Conservation (phyloP, 2,888 invertebrate species). For the Machimus atricapillus region DNA sequence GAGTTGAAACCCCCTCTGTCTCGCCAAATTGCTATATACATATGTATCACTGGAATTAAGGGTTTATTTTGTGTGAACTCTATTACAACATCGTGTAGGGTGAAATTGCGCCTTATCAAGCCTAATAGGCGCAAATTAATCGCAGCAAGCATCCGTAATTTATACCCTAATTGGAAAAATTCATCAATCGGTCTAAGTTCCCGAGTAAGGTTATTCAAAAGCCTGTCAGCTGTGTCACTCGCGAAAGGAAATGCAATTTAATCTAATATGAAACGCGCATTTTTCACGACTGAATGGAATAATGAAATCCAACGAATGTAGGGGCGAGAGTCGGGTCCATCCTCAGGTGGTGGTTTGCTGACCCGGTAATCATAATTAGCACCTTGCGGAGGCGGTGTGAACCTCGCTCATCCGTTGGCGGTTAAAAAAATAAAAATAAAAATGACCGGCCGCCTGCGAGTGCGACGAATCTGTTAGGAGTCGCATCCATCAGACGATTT, state of each 20-base stretch:
- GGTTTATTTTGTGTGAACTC: neutral
- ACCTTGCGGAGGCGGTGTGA: neutral
- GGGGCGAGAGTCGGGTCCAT: neutral
- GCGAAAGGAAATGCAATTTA: neutral
- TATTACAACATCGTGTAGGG: neutral
- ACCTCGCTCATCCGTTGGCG: neutral
- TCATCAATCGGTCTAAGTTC: neutral
- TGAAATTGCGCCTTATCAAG: neutral
- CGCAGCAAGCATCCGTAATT: neutral
- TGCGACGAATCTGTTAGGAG: neutral
- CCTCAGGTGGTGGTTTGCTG: neutral
- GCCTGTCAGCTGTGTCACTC: neutral
- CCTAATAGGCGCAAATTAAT: neutral
- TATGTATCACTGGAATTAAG: neutral
- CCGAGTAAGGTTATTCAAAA: neutral
- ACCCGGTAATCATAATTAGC: neutral
- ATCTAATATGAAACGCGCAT: neutral
- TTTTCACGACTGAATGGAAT: neutral
- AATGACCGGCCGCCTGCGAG: neutral
- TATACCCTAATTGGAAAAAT: neutral
- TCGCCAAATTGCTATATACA: too few species aligned
- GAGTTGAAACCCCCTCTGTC: too few species aligned
- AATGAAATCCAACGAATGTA: neutral
- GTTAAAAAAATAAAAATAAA: too few species aligned
- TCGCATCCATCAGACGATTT: neutral